Evolutionary conservation across 2,113 vertebrate species (phyloP).

Genomic region (Heteronetta atricapilla): DNA sequence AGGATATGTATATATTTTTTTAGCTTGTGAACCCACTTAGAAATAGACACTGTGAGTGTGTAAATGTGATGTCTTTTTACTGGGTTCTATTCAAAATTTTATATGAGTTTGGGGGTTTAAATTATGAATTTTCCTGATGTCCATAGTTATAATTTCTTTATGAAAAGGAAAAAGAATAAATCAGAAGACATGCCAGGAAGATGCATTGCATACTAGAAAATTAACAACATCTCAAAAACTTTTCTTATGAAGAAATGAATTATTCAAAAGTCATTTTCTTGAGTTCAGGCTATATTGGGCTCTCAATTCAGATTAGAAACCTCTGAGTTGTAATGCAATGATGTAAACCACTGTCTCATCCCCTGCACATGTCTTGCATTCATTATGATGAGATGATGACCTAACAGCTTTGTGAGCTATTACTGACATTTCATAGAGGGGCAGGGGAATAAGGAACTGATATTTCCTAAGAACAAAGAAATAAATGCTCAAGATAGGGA

Average conservation of each 20-base stretch:
- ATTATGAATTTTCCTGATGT: neutral
- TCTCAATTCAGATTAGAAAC: neutral
- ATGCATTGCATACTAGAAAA: neutral
- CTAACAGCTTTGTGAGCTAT: neutral
- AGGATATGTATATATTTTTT: neutral
- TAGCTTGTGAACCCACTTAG: neutral
- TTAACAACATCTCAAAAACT: neutral
- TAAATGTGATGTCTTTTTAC: neutral
- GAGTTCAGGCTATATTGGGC: neutral
- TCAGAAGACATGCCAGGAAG: neutral
- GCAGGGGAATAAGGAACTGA: neutral
- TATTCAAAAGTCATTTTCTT: conserved; percentile 39
- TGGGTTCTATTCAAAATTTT: neutral
- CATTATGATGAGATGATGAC: neutral
- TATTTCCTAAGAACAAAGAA: neutral
- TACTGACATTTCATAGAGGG: neutral
- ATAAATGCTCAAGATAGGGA: neutral
- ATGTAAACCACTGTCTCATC: neutral
- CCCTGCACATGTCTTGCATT: neutral
- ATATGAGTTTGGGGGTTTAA: neutral
- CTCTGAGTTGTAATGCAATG: neutral
- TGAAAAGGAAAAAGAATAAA: neutral
- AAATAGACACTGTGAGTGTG: neutral
- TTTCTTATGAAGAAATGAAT: conserved; percentile 51
- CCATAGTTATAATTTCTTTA: neutral